phyloP scores from a whole-genome alignment of 2,888 invertebrate species.

The Tricholauxania praeusta region DNA sequence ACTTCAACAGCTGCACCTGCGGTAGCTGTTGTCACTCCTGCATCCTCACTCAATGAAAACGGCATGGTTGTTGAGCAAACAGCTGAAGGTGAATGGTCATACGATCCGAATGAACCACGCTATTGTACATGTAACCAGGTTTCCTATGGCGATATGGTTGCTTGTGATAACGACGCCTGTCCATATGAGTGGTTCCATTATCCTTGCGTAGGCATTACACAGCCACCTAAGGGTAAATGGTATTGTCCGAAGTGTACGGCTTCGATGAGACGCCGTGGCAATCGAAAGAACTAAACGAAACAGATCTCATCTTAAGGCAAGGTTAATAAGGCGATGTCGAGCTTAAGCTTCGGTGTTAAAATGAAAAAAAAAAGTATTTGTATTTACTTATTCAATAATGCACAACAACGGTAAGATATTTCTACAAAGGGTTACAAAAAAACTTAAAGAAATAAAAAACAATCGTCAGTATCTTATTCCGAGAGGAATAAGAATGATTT shows the following conservation, averaged over 20 bases:
- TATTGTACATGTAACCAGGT: slow-evolving; percentile 98
- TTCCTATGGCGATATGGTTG: slow-evolving; percentile 98
- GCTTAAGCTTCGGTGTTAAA: slow-evolving; percentile 26
- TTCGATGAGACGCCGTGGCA: slow-evolving; percentile 86
- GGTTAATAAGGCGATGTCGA: not conserved
- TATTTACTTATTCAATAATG: too few species aligned
- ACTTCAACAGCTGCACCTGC: slow-evolving; percentile 48
- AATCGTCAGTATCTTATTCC: too few species aligned
- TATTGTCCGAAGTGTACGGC: slow-evolving; percentile 96
- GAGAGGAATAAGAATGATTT: too few species aligned
- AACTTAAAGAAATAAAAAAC: too few species aligned
- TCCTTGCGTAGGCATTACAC: slow-evolving; percentile 95
- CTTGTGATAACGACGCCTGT: slow-evolving; percentile 98
- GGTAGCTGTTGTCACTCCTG: slow-evolving; percentile 46
- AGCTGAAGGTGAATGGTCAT: slow-evolving; percentile 86
- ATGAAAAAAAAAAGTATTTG: not conserved
- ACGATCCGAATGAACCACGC: slow-evolving; percentile 95
- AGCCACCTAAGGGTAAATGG: slow-evolving; percentile 98
- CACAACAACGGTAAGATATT: too few species aligned
- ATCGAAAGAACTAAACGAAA: slow-evolving; percentile 77
- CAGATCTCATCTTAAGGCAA: not conserved
- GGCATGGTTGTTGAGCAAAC: slow-evolving; percentile 65
- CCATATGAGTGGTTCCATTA: slow-evolving; percentile 99
- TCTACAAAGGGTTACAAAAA: too few species aligned
- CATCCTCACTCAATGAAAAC: slow-evolving; percentile 54